Evolutionary conservation across 2,797 vertebrate species (phyloP), one percentile per base, ranked within the genome.

Genomic region (Syngnathus rostellatus): DNA sequence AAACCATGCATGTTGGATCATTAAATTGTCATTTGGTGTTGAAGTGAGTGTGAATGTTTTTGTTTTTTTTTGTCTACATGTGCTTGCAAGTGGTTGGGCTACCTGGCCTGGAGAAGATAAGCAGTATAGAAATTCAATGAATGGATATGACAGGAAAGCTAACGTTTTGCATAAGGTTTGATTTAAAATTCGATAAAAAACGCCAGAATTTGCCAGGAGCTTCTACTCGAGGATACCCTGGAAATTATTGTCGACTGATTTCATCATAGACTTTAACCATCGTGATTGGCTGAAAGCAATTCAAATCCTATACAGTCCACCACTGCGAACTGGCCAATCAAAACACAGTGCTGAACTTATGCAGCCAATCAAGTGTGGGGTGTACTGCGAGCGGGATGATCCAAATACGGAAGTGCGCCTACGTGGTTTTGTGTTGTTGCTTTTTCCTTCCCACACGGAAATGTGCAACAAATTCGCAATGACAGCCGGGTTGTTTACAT

Each of bases 351-450:
- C 0, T 11, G 31, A 50, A 17, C 19, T 21, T 0, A 0, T 2
- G 9, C n/a, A 73, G 62, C 90, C 89, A 91, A 92, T 92, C 78
- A 80, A 1, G 54, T 45, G 7, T 39, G 63, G 60, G 63, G 48
- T 65, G 50, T 4, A 1, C 21, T 2, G 16, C 19, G 45, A 68
- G 90, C 90, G 90, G 83, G 85, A 85, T 70, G 68, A 48, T 86
- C 63, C 63, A 21, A 78, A 76, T 41, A 17, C 73, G 86, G 86
- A 89, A 88, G 82, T 38, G 2, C 5, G 31, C 31, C 1, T 54
- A 10, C 62, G 45, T 63, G 0, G 37, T 53, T 8, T 21, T 41
- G 8, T 51, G 54, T 19, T n/a, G 11, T 65, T 3, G 10, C 19
- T n/a, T 23, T n/a, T 6, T 12, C n/a, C 10, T 5, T 1, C 40